Conservation (phyloP, 2,113 vertebrate species). For the Hypomesus transpacificus region DNA sequence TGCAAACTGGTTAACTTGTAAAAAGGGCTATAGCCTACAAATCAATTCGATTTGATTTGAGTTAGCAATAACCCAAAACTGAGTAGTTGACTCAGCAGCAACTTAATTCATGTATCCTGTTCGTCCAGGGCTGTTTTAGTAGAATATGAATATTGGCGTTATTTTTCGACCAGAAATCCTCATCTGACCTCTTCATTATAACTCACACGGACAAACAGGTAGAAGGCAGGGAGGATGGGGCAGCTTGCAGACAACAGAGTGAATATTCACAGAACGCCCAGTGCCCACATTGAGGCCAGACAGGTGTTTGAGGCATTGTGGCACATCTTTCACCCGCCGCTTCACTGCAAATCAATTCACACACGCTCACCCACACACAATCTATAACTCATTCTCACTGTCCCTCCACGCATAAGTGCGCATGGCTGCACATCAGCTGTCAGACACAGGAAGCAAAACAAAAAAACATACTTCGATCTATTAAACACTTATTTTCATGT, state of each 20-base stretch:
- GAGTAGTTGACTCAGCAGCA: no score
- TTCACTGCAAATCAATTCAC: no score
- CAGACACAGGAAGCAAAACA: conserved; percentile 5
- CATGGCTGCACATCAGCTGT: conserved; percentile 38
- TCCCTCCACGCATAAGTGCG: conserved; percentile 34
- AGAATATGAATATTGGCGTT: neutral
- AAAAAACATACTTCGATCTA: neutral
- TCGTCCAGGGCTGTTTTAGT: no score
- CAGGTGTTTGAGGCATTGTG: no score
- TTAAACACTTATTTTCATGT: neutral
- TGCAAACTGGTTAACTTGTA: no score
- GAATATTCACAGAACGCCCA: no score
- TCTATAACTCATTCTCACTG: conserved; percentile 47
- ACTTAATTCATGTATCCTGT: no score
- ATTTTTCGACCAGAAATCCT: neutral
- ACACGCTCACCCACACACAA: conserved; percentile 15
- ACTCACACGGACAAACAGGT: neutral
- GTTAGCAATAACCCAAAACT: no score
- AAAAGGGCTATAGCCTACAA: no score
- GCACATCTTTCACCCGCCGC: no score
- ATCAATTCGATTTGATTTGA: no score
- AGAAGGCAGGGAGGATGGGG: neutral
- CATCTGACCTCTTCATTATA: neutral
- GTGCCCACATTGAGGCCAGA: no score
- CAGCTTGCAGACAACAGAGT: neutral